Percentiles rank a stretch among this genome's conserved stretches.
Evolutionary conservation across 2,888 invertebrate genomes (phyloP).

Genomic region (Encarsia formosa): DNA sequence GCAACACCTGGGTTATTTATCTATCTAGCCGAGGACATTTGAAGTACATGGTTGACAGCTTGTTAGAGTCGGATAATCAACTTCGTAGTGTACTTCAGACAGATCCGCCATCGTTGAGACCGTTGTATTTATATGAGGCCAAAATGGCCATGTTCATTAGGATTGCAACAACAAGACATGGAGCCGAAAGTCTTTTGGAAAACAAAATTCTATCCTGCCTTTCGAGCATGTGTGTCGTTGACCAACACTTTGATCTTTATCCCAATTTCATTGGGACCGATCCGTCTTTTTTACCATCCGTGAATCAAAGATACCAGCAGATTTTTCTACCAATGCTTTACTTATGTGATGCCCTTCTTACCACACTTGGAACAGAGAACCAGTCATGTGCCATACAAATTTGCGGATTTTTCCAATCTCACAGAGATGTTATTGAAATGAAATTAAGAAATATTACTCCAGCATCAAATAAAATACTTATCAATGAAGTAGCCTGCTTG

Average conservation of each 20-base stretch:
- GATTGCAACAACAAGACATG: slow-evolving; percentile 64
- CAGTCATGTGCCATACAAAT: slow-evolving; percentile 78
- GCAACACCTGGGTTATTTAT: slow-evolving; percentile 63
- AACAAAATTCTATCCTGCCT: slow-evolving; percentile 60
- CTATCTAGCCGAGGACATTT: slow-evolving; percentile 68
- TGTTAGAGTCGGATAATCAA: slow-evolving; percentile 70
- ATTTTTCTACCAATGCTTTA: slow-evolving; percentile 77
- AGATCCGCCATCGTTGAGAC: slow-evolving; percentile 65
- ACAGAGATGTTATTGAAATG: slow-evolving; percentile 76
- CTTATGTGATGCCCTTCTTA: slow-evolving; percentile 76
- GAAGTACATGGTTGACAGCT: slow-evolving; percentile 76
- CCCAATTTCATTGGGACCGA: slow-evolving; percentile 40
- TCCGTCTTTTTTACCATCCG: slow-evolving; percentile 58
- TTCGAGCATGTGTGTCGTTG: slow-evolving; percentile 67
- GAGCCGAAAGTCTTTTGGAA: slow-evolving; percentile 63
- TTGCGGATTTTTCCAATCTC: slow-evolving; percentile 73
- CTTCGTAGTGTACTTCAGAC: slow-evolving; percentile 64
- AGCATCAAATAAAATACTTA: slow-evolving; percentile 60
- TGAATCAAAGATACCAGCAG: slow-evolving; percentile 72
- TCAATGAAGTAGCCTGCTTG: slow-evolving; percentile 72
- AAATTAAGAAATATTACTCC: slow-evolving; percentile 70
- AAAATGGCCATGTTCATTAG: slow-evolving; percentile 76
- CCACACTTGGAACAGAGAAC: slow-evolving; percentile 79
- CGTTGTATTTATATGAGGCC: slow-evolving; percentile 81
- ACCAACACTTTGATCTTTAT: slow-evolving; percentile 68